These are phyloP conservation scores for Dolichomitus sp. DNA, from an alignment of 2,888 invertebrate species.

Conservation along the genomic window DNA sequence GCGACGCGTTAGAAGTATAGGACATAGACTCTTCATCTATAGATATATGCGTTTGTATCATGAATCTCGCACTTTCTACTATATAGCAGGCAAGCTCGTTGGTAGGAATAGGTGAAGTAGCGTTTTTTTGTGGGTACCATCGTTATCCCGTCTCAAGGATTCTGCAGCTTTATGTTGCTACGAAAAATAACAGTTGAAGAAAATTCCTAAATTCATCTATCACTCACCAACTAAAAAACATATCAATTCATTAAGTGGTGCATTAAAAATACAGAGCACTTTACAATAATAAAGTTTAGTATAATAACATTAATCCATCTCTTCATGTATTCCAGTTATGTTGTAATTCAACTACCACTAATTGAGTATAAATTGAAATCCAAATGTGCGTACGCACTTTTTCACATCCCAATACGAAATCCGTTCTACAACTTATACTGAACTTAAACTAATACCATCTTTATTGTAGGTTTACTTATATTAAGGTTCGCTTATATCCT, in stretches of 20 bases:
- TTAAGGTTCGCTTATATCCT: too few species aligned
- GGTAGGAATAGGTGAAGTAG: constrained; percentile 12
- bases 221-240: neutral
- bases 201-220: neutral
- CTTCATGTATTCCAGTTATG: too few species aligned
- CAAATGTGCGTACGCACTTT: too few species aligned
- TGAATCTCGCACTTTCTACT: constrained; percentile 33
- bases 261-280: neutral
- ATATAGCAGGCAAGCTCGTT: neutral
- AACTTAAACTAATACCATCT: too few species aligned
- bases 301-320: too few species aligned
- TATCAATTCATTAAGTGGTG: neutral
- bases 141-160: constrained; percentile 8
- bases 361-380: too few species aligned
- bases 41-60: neutral
- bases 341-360: too few species aligned
- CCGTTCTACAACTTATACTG: too few species aligned
- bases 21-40: neutral
- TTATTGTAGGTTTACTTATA: too few species aligned
- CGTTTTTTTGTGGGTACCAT: neutral
- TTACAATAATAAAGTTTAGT: too few species aligned
- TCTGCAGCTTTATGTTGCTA: neutral
- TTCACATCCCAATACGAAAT: too few species aligned
- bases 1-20: constrained; percentile 38
- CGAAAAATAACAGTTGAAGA: neutral